These are phyloP conservation scores for Drosophila sturtevanti DNA, from an alignment of 1,140 invertebrate species.

Conservation along the genomic window DNA sequence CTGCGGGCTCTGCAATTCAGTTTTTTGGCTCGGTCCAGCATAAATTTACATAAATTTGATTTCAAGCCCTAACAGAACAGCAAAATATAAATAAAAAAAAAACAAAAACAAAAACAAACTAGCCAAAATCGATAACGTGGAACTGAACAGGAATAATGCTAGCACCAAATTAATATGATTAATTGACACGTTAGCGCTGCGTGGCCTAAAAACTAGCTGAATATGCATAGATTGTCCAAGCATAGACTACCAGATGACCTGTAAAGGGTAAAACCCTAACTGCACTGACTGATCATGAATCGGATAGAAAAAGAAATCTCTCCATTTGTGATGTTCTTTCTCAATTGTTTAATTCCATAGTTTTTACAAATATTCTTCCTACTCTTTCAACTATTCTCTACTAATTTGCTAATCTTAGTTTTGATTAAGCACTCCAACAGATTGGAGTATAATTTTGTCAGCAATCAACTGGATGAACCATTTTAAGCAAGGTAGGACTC, in stretches of 20 bases:
- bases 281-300: too few species aligned
- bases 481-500: background rate
- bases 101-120: background rate
- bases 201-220: slow-evolving; percentile 26
- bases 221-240: background rate
- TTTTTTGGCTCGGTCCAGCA: slow-evolving; percentile 42
- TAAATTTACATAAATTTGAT: slow-evolving; percentile 66
- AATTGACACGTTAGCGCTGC: slow-evolving; percentile 60
- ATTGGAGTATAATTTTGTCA: background rate
- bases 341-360: too few species aligned
- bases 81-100: background rate
- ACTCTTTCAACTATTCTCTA: too few species aligned
- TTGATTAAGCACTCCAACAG: background rate
- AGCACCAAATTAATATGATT: slow-evolving; percentile 76
- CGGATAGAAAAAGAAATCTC: too few species aligned
- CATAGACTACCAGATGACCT: background rate
- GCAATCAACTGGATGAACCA: slow-evolving; percentile 15
- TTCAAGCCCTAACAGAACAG: slow-evolving; percentile 7
- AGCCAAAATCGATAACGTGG: slow-evolving; percentile 57
- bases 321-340: too few species aligned
- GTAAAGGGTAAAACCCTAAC: background rate
- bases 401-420: too few species aligned
- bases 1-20: slow-evolving; percentile 19
- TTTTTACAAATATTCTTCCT: too few species aligned
- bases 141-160: slow-evolving; percentile 29